Evolutionary conservation across 2,888 invertebrate genomes (phyloP).

Genomic region (Metellina segmentata): DNA sequence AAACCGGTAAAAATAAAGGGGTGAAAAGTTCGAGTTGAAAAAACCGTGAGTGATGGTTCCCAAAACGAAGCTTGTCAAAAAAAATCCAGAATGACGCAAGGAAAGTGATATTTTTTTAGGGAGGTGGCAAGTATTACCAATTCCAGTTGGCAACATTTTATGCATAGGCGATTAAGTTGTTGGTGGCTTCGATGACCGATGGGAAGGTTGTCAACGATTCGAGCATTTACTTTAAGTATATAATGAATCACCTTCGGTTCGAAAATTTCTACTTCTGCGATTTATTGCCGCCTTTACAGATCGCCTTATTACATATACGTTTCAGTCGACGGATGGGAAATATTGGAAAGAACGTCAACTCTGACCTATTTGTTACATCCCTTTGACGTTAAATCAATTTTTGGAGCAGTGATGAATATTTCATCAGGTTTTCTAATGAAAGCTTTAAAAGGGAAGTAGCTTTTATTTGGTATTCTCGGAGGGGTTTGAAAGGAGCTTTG

Average conservation of each 20-base stretch:
- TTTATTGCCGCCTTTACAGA: slow-evolving; percentile 54
- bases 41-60: slow-evolving; percentile 48
- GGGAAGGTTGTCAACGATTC: slow-evolving; percentile 45
- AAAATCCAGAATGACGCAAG: slow-evolving; percentile 40
- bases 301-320: slow-evolving; percentile 45
- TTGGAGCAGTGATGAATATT: slow-evolving; percentile 53
- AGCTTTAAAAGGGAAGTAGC: background rate
- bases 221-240: slow-evolving; percentile 60
- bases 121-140: slow-evolving; percentile 50
- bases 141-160: slow-evolving; percentile 68
- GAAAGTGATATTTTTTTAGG: slow-evolving; percentile 56
- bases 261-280: slow-evolving; percentile 49
- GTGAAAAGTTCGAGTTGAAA: slow-evolving; percentile 5
- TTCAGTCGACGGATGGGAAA: slow-evolving; percentile 10
- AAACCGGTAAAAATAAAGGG: slow-evolving; percentile 24
- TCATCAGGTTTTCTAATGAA: slow-evolving; percentile 43
- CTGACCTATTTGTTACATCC: slow-evolving; percentile 50
- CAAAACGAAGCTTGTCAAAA: slow-evolving; percentile 68
- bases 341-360: slow-evolving; percentile 32
- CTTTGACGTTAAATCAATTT: slow-evolving; percentile 61
- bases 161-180: slow-evolving; percentile 73
- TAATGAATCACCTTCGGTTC: slow-evolving; percentile 67
- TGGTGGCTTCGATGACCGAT: slow-evolving; percentile 63
- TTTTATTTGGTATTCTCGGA: slow-evolving; percentile 1
- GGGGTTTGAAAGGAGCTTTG: background rate